Conservation (phyloP, 2,113 vertebrate species). For the Leptosomus discolor region DNA sequence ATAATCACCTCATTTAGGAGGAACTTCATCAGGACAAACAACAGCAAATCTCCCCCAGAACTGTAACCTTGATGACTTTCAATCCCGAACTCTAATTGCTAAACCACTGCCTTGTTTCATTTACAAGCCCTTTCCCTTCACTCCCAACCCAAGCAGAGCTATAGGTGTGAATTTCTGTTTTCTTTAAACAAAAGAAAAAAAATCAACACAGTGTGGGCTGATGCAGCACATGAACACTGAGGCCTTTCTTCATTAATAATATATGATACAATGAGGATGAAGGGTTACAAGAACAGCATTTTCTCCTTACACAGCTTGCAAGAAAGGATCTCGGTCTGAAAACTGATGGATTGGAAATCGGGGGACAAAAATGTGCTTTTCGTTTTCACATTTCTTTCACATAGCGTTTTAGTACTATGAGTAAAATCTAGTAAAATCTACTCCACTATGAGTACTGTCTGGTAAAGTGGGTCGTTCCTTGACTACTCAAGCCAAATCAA, state of each 20-base stretch:
- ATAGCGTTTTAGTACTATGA: background rate
- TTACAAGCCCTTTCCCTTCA: background rate
- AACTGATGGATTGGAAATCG: background rate
- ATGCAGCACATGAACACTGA: background rate
- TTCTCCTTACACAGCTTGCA: background rate
- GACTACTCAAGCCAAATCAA: background rate
- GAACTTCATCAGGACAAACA: conserved; percentile 43
- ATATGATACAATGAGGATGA: background rate
- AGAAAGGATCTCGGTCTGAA: background rate
- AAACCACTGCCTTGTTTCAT: background rate
- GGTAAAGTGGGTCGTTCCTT: background rate
- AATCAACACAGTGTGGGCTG: background rate
- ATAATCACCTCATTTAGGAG: conserved; percentile 45
- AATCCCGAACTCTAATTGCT: background rate
- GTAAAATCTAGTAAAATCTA: background rate
- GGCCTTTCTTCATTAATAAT: background rate
- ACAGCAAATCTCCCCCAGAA: background rate
- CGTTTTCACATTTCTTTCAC: background rate
- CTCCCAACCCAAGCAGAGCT: background rate
- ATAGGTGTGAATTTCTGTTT: background rate
- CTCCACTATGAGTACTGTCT: no score
- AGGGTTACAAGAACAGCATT: background rate
- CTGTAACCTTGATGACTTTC: background rate
- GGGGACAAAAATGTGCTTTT: background rate
- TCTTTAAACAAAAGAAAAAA: background rate